phyloP scores from a whole-genome alignment of 2,113 vertebrate genomes.

The Reinhardtius hippoglossoides region DNA sequence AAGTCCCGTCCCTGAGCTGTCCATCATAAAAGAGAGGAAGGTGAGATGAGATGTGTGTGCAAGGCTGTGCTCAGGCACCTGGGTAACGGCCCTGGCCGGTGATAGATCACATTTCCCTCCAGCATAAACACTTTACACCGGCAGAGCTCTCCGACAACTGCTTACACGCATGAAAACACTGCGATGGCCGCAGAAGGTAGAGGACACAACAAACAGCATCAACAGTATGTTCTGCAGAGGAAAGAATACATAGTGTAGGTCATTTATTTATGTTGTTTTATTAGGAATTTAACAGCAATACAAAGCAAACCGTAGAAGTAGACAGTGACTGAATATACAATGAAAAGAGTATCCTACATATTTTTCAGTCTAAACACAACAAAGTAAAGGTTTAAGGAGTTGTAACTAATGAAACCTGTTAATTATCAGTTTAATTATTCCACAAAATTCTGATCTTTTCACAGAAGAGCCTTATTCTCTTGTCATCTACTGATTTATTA shows the following conservation, averaged over 20 bases:
- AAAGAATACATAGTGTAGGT: not conserved
- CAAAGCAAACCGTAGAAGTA: not conserved
- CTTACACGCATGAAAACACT: conserved; percentile 62
- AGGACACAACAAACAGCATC: conserved; percentile 37
- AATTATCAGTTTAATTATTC: no score
- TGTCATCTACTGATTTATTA: not conserved
- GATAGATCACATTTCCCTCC: conserved; percentile 70
- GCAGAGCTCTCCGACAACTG: conserved; percentile 56
- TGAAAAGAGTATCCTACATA: not conserved
- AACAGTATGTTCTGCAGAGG: not conserved
- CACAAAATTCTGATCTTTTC: no score
- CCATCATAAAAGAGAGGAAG: conserved; percentile 37
- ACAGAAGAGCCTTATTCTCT: not conserved
- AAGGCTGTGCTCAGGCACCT: conserved; percentile 60
- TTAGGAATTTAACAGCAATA: conserved; percentile 10
- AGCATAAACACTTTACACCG: conserved; percentile 61
- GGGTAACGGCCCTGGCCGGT: conserved; percentile 53
- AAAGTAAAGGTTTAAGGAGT: no score
- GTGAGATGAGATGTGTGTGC: conserved; percentile 62
- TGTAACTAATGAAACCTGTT: no score
- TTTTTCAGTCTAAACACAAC: not conserved
- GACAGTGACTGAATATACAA: not conserved
- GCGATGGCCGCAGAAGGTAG: conserved; percentile 19
- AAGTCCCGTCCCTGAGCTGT: conserved; percentile 46
- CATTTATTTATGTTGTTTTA: not conserved